Evolutionary conservation across 2,888 invertebrate species (phyloP), one percentile per base, ranked within the genome.

Genomic region (Pyrrhia umbra): DNA sequence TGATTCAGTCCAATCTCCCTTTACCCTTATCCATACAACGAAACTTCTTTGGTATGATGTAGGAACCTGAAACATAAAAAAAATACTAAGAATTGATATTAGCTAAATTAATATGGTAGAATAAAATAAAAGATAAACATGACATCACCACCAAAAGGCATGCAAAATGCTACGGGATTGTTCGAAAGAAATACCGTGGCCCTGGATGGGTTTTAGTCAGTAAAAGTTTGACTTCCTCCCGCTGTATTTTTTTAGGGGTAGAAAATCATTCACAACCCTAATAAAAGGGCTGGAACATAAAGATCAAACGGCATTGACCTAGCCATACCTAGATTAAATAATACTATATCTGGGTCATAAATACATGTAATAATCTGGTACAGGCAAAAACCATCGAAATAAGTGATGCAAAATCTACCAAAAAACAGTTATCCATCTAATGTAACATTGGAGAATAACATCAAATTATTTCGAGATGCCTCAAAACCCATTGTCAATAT

Each of bases 1-100:
- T 59, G 90, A 85, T 82, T 93, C 91, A 43, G 95, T 95, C 95
- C 95, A 95, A 81, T 95, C 95, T 3, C 95, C 95, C 67, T 92
- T 92, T 3, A 93, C 91, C 82, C 94, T 90, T 65, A 95, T 93
- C 90, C 95, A 95, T 67, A 95, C 85, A 13, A 90, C 88, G 69
- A 95, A 94, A 69, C 86, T 86, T 80, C 89, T 89, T 83, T 92
- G 88, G 80, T 86, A 85, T 83, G 82, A 70, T 58, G 88, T 90
- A 75, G 95, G 95, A 84, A 95, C 84, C 95, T 95, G 84, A 25
- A 89, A 87, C 57, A 6, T 21, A 1, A 2, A 10, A 2, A 21
- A 30, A 30, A 30, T 4, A 30, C 13, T 30, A 30, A 13, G 13
- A 30, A 30, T 30, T 30, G 13, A 1, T 0, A 6, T 6, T 27